A percentile compares a stretch with the other conserved stretches of the same genome.
Evolutionary conservation across 2,888 invertebrate genomes (phyloP).

Genomic region (Eupithecia pulchellata): DNA sequence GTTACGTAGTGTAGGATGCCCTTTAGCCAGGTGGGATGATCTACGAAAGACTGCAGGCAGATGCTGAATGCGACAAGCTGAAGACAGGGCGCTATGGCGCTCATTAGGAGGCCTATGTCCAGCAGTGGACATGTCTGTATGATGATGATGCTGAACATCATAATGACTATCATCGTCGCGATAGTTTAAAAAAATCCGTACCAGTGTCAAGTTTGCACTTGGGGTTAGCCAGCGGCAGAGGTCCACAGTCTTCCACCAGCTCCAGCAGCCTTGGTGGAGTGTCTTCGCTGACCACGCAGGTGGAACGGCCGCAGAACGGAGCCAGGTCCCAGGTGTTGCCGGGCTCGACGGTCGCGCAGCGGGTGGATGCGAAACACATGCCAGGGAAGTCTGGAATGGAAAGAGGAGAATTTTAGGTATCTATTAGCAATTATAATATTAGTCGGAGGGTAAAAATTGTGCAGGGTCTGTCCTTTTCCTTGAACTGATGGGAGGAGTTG

Average conservation of each 20-base stretch:
- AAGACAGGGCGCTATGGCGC: too few relatives aligned
- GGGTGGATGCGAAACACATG: conserved; percentile 95
- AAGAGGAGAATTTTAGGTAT: not conserved
- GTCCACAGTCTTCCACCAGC: conserved; percentile 95
- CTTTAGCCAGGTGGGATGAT: too few relatives aligned
- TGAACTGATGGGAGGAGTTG: too few relatives aligned
- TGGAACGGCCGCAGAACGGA: conserved; percentile 96
- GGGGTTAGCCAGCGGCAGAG: conserved; percentile 93
- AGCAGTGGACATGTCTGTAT: too few relatives aligned
- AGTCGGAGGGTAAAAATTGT: too few relatives aligned
- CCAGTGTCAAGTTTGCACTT: conserved; percentile 93
- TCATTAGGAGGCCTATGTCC: too few relatives aligned
- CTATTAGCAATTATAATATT: not conserved
- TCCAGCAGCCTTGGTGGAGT: conserved; percentile 91
- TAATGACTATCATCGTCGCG: too few relatives aligned
- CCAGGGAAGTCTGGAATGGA: conserved; percentile 91
- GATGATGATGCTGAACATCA: too few relatives aligned
- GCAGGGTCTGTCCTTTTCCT: too few relatives aligned
- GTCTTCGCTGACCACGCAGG: conserved; percentile 93
- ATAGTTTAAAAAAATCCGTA: conserved; percentile 39
- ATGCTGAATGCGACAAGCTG: too few relatives aligned
- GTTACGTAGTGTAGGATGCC: too few relatives aligned
- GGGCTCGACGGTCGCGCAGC: conserved; percentile 94
- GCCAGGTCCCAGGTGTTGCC: conserved; percentile 93
- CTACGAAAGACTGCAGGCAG: too few relatives aligned